phyloP scores from a whole-genome alignment of 2,888 invertebrate genomes.

The Parochlus steinenii region DNA sequence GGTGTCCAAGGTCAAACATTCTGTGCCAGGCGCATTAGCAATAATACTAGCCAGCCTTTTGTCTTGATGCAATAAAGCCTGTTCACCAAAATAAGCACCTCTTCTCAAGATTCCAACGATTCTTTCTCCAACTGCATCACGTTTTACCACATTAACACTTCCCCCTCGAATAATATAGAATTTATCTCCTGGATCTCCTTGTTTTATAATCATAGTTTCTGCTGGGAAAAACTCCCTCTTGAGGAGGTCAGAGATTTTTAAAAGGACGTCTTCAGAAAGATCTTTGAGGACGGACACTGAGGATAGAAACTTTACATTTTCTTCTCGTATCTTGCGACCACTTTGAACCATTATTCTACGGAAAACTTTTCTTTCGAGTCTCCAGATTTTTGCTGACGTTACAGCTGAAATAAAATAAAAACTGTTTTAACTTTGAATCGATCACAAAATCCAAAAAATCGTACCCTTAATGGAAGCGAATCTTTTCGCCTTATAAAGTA shows the following conservation, averaged over 20 bases:
- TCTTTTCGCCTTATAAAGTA: conserved; percentile 83
- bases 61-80: conserved; percentile 71
- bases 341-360: conserved; percentile 79
- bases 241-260: conserved; percentile 72
- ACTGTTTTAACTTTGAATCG: conserved; percentile 1
- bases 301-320: conserved; percentile 66
- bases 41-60: conserved; percentile 79
- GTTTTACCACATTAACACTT: conserved; percentile 55
- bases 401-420: conserved; percentile 36
- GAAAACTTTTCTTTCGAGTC: conserved; percentile 69
- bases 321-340: conserved; percentile 67
- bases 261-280: conserved; percentile 49
- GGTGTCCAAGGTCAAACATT: conserved; percentile 76
- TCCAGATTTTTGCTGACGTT: conserved; percentile 71
- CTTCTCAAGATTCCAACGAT: conserved; percentile 51
- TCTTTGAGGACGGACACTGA: conserved; percentile 65
- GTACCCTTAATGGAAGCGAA: conserved; percentile 72
- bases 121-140: conserved; percentile 39
- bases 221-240: conserved; percentile 73
- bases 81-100: conserved; percentile 81
- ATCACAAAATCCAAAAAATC: conserved; percentile 6
- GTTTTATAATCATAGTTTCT: conserved; percentile 61
- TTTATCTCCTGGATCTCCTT: conserved; percentile 76
- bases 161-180: conserved; percentile 84
- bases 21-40: conserved; percentile 64